Base-by-base conservation (phyloP, 2,888 invertebrate genomes). In the Crocallis elinguaria region DNA sequence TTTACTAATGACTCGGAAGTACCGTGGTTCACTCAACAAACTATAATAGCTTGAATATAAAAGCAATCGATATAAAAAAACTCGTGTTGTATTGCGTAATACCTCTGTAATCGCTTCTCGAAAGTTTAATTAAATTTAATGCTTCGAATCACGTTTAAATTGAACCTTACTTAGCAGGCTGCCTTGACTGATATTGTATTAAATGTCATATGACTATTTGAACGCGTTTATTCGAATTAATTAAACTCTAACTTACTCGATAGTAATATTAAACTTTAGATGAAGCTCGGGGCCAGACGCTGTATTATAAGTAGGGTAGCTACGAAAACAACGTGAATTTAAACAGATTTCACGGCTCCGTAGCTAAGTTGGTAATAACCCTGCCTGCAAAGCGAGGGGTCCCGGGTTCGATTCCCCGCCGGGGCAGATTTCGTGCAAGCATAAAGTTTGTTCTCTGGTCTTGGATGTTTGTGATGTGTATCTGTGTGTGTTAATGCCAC, bases 1-100 rank as follows among this genome's bases (percentile, higher is more conserved):
- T 11, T 50, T 38, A 42, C 50, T 56, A 55, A 55, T 46, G 45
- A 45, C 44, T 45, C 49, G 55, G 55, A 55, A 50, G 45, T 55
- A 30, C 27, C 14, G 17, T 39, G 39, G 35, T 33, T 54, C 44
- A 8, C 53, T 12, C 21, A 21, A 42, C n/a, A 39, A 39, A 35
- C 37, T 33, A 25, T 38, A 11, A 17, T 29, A 6, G 12, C 5
- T 21, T 29, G 0, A n/a, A 17, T 6, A 33, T 36, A 11, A 38
- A 33, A 25, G 32, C 33, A 33, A 32, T 44, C 32, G 38, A 35
- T 21, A 25, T 38, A 17, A 38, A 49, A 46, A 37, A 25, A 25
- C 19, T 12, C 21, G 9, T 12, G 23, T 12, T 13, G 9, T 1
- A 6, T 39, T 39, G 38, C 27, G 25, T 39, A 39, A 17, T 13